phyloP scores from a whole-genome alignment of 2,797 vertebrate species.

The Takifugu ocellatus region DNA sequence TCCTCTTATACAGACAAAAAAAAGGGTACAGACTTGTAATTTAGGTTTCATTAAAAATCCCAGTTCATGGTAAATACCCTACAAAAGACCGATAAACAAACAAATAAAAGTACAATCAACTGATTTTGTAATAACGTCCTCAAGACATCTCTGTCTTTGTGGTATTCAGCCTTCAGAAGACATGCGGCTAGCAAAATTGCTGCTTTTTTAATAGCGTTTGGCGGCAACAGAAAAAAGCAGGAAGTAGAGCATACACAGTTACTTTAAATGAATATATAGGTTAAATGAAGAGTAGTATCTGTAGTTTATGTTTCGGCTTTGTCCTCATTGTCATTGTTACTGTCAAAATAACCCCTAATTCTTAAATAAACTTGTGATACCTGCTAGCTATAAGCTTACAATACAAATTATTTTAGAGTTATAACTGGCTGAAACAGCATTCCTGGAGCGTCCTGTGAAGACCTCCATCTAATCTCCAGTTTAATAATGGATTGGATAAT shows the following conservation, averaged over 20 bases:
- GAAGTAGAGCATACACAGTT: neutral
- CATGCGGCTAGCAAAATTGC: neutral
- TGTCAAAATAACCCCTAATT: neutral
- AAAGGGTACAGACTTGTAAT: neutral
- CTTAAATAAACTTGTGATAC: neutral
- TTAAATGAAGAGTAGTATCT: slow-evolving; percentile 5
- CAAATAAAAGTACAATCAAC: neutral
- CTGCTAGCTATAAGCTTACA: neutral
- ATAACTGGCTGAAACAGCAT: neutral
- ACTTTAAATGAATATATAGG: slow-evolving; percentile 10
- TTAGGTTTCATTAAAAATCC: neutral
- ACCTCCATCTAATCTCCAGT: too few relatives aligned
- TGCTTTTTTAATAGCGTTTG: neutral
- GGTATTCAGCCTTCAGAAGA: slow-evolving; percentile 1
- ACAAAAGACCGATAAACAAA: neutral
- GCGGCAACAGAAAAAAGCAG: neutral
- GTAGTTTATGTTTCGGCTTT: slow-evolving; percentile 3
- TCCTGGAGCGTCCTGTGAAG: neutral
- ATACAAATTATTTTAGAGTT: neutral
- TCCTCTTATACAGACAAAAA: neutral
- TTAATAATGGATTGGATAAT: neutral
- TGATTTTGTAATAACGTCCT: neutral
- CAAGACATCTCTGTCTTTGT: neutral
- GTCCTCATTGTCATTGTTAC: neutral
- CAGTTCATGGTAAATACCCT: neutral